Evolutionary conservation across 2,797 vertebrate genomes (phyloP).

Genomic region (Parauchenoglanis punctatus): DNA sequence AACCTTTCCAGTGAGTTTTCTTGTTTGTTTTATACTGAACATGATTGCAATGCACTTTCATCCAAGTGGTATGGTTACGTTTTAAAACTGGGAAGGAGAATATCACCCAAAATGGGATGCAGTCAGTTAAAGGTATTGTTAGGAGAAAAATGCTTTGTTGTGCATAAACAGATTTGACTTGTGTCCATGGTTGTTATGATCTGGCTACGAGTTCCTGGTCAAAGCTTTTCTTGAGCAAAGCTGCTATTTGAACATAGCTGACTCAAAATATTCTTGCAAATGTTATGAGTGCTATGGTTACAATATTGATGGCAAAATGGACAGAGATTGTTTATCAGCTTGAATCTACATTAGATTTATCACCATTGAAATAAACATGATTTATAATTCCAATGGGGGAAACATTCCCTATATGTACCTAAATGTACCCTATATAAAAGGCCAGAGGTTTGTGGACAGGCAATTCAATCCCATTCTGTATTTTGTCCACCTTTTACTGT

Average conservation of each 20-base stretch:
- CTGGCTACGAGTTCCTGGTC: neutral
- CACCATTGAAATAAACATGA: neutral
- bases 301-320: neutral
- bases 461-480: too few species aligned
- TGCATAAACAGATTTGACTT: neutral
- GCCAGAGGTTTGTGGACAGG: too few species aligned
- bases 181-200: neutral
- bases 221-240: neutral
- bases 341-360: neutral
- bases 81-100: neutral
- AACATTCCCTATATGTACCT: too few species aligned
- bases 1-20: neutral
- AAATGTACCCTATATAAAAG: too few species aligned
- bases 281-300: neutral
- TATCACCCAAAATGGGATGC: neutral
- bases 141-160: neutral
- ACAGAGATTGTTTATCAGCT: neutral
- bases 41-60: neutral
- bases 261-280: neutral
- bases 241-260: too few species aligned
- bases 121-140: neutral
- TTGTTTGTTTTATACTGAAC: constrained; percentile 1
- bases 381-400: neutral
- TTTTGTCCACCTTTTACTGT: too few species aligned
- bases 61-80: neutral